These are phyloP conservation scores for Timandra comae DNA, from an alignment of 2,888 invertebrate genomes.

Conservation along the genomic window DNA sequence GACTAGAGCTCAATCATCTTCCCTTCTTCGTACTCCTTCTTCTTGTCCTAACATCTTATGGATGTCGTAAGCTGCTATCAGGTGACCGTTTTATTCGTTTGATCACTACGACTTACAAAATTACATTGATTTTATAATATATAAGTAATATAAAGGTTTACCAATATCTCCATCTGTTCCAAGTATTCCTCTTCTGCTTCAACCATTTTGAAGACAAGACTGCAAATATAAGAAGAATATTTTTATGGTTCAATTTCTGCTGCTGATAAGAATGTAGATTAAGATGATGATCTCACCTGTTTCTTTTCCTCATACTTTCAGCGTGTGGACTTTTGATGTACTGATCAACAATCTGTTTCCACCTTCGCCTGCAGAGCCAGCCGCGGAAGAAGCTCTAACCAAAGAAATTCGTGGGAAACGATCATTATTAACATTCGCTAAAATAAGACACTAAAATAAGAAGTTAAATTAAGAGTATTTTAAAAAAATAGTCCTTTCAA, in stretches of 20 bases:
- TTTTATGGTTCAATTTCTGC: not conserved
- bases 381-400: constrained; percentile 96
- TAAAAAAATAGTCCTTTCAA: too few relatives aligned
- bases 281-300: constrained; percentile 76
- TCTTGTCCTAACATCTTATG: too few relatives aligned
- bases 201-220: constrained; percentile 92
- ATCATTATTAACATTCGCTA: too few relatives aligned
- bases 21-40: too few relatives aligned
- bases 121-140: too few relatives aligned
- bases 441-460: too few relatives aligned
- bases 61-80: too few relatives aligned
- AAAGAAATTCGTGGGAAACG: too few relatives aligned
- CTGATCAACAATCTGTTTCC: constrained; percentile 97
- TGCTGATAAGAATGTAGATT: not conserved
- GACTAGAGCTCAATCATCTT: too few relatives aligned
- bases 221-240: constrained; percentile 40
- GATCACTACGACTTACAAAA: too few relatives aligned
- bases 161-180: constrained; percentile 88
- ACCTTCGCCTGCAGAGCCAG: constrained; percentile 92
- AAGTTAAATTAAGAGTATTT: too few relatives aligned
- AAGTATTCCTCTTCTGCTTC: constrained; percentile 96
- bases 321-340: constrained; percentile 96
- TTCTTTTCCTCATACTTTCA: constrained; percentile 94
- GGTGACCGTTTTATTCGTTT: too few relatives aligned
- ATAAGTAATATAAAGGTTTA: constrained; percentile 22